Percentiles rank a stretch among this genome's conserved stretches.
Conservation (phyloP, 2,797 vertebrate species). For the Glyptemys insculpta region DNA sequence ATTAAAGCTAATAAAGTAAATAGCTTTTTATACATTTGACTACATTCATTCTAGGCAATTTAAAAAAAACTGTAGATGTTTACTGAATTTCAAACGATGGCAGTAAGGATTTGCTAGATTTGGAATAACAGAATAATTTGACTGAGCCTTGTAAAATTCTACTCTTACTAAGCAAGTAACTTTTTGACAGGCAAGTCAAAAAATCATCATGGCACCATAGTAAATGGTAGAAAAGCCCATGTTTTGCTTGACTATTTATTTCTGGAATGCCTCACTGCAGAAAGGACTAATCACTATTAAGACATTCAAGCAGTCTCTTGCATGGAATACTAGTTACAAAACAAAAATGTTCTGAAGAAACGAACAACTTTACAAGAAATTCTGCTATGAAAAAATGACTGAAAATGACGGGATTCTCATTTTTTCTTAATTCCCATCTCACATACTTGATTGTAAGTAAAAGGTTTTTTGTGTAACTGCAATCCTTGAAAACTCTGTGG, state of each 20-base stretch:
- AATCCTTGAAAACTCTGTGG: neutral
- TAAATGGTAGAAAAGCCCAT: neutral
- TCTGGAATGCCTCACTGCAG: neutral
- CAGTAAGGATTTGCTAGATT: neutral
- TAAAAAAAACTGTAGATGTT: neutral
- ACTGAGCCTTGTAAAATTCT: neutral
- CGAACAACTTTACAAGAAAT: neutral
- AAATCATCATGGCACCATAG: neutral
- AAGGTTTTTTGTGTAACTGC: conserved; percentile 11
- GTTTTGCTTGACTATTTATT: neutral
- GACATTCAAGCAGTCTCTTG: neutral
- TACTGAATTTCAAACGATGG: neutral
- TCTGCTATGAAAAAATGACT: neutral
- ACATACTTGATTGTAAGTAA: neutral
- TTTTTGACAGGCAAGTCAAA: neutral
- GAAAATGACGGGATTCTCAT: neutral
- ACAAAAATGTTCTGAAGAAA: neutral
- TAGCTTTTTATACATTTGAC: neutral
- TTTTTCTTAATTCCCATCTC: neutral
- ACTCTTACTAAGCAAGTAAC: neutral
- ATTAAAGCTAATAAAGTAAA: neutral
- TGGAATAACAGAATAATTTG: neutral
- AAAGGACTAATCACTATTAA: neutral
- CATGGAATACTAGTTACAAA: neutral
- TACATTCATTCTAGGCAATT: neutral